Evolutionary conservation across 2,797 vertebrate species (phyloP), one percentile per base, ranked within the genome.

Genomic region (Scleropages formosus): DNA sequence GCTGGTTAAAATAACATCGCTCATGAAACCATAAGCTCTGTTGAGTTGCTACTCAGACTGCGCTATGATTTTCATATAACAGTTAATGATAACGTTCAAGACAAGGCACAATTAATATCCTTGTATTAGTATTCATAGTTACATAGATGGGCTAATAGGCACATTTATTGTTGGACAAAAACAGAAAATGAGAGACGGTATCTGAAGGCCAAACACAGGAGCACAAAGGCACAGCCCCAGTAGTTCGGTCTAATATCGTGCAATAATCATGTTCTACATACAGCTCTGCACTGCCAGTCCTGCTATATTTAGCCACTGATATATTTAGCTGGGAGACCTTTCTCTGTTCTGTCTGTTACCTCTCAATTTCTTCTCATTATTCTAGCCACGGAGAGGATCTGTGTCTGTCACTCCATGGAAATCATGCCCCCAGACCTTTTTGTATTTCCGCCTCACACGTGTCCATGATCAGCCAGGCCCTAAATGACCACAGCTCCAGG

Each of bases 281-380:
- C 51, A 44, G 22, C 13, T 59, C 26, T 49, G 24, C 18, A 53
- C 49, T 31, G 69, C 69, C 26, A 59, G 51, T 58, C 69, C 69
- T 27, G 51, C n/a, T 22, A 39, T 39, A 39, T 39, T 39, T 39
- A 39, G 31, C 26, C 18, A 9, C 44, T 72, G 69, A 72, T 44
- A 61, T 60, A 61, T 24, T 61, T 58, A 60, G 71, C 56, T 31
- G 56, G 26, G 58, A 31, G 56, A 61, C 26, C 44, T 0, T 53
- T 39, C 53, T 72, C 46, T 16, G 22, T 72, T 81, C 73, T 6
- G 9, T 78, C 79, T 63, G 77, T 78, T 77, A 73, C 68, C 27
- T 83, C 66, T 73, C 65, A 16, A 47, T 39, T 31, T 8, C 3
- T 27, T 73, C 75, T 78, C 72, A 75, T 85, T 79, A 81, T 79